Base-by-base conservation (phyloP, 1,140 invertebrate genomes). In the Drosophila rhopaloa region DNA sequence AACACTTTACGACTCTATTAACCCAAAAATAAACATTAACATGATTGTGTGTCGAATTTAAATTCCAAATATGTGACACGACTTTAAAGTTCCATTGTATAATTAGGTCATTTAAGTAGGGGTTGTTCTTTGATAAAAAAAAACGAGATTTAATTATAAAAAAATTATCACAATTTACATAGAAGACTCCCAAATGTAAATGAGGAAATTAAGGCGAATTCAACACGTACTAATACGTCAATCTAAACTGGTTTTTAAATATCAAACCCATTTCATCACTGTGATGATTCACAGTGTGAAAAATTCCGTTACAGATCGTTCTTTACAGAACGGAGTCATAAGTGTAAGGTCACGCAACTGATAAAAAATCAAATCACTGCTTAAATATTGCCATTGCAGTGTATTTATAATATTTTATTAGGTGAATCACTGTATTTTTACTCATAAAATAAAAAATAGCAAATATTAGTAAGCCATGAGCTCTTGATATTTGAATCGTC, bases 221-320 rank as follows among this genome's bases (percentile, higher is more conserved):
- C 8, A 47, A 53, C 62, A 46, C 27, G 14, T 11, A 46, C 50
- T 29, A 32, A 56, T n/a, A 27, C 48, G 38, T 32, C 32, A 35
- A 19, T 32, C 60, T 37, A 9, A 70, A 71, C 67, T 57, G 65
- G 67, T 71, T 71, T 68, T 29, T 29, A 48, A 41, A 56, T 27
- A 70, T 70, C 66, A 35, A 29, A 70, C 32, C 51, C 53, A 70
- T 68, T 71, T 71, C 63, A 71, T 70, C 63, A 65, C 16, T 9
- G 40, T 7, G 27, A 56, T 71, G 67, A 71, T 56, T 70, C 66
- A 71, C 62, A 40, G 24, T 40, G 16, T 40, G 38, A 67, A 14
- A 47, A 55, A 56, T 67, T 40, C 50, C 50, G 51, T 70, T 56
- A 56, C 63, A 71, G 63, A 70, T 56, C 51, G 63, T 51, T 71